A percentile compares a stretch with the other conserved stretches of the same genome.
Evolutionary conservation across 53 echinoderm and acorn worm genomes (phyloP).

Genomic region (Holothuria scabra): DNA sequence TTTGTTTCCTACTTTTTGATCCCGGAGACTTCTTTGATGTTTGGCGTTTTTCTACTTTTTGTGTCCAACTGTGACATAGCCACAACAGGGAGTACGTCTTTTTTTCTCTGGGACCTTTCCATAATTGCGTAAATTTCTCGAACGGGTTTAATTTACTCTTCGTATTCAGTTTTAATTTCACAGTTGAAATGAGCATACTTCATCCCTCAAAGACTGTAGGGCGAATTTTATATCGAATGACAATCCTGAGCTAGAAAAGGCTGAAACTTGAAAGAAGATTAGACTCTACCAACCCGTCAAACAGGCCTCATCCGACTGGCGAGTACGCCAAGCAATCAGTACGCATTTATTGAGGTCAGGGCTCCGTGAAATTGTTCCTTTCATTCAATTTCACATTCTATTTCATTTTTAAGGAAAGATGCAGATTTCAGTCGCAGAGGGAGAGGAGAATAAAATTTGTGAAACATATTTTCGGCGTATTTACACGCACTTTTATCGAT

Average conservation of each 20-base stretch:
- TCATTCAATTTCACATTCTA: slow-evolving; percentile 47
- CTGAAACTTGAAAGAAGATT: slow-evolving; percentile 25
- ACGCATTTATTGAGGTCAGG: slow-evolving; percentile 14
- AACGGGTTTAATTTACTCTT: slow-evolving; percentile 6
- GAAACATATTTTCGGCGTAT: too few relatives aligned
- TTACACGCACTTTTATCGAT: too few relatives aligned
- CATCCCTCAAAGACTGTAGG: slow-evolving; percentile 1
- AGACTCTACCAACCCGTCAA: not conserved
- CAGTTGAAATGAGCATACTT: slow-evolving; percentile 32
- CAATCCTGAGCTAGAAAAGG: not conserved
- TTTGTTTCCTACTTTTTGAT: too few relatives aligned
- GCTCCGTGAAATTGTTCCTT: slow-evolving; percentile 41
- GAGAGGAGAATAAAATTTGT: too few relatives aligned
- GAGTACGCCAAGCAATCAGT: slow-evolving; percentile 9
- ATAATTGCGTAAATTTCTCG: too few relatives aligned
- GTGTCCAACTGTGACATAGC: too few relatives aligned
- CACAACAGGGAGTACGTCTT: too few relatives aligned
- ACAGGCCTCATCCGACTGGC: not conserved
- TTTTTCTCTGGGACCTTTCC: too few relatives aligned
- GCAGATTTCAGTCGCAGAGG: too few relatives aligned
- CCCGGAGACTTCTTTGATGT: too few relatives aligned
- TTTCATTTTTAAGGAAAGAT: slow-evolving; percentile 3
- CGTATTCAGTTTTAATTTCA: slow-evolving; percentile 28
- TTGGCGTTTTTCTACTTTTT: too few relatives aligned
- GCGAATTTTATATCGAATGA: slow-evolving; percentile 6